A percentile compares a stretch with the other conserved stretches of the same genome.
Conservation (phyloP, 2,113 vertebrate species). For the Xenopus laevis region DNA sequence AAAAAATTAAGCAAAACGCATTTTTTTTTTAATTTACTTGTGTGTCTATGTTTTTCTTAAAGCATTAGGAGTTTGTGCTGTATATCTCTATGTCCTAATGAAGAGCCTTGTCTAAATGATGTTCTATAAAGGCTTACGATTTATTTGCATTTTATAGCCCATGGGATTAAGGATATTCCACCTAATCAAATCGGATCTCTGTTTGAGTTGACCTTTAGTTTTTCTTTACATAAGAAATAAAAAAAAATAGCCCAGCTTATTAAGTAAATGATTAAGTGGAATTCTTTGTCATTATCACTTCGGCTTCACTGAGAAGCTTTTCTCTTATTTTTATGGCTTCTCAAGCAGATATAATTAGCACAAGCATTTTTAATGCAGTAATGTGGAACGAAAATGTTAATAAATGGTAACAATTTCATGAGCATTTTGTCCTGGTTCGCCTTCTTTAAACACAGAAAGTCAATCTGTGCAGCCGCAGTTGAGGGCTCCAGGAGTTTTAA, state of each 20-base stretch:
- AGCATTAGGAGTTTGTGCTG: too few species aligned
- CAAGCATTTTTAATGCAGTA: background rate
- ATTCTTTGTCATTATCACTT: slow-evolving; percentile 12
- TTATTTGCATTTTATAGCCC: slow-evolving; percentile 41
- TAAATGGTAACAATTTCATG: too few species aligned
- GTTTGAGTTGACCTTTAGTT: slow-evolving; percentile 30
- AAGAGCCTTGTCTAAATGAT: slow-evolving; percentile 39
- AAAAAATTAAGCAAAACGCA: too few species aligned
- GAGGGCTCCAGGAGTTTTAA: too few species aligned
- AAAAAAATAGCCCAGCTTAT: slow-evolving; percentile 24
- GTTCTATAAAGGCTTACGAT: slow-evolving; percentile 26
- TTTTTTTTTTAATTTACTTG: too few species aligned
- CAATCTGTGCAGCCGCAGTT: too few species aligned
- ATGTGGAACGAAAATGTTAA: background rate
- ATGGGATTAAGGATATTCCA: slow-evolving; percentile 31
- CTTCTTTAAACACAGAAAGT: too few species aligned
- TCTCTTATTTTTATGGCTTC: slow-evolving; percentile 6
- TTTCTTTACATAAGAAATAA: slow-evolving; percentile 30
- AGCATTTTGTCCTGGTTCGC: too few species aligned
- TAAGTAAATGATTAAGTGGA: slow-evolving; percentile 31
- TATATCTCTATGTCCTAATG: background rate
- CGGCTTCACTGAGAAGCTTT: too few species aligned
- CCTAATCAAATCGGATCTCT: slow-evolving; percentile 17
- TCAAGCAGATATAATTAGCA: background rate
- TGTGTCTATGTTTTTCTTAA: too few species aligned